Conservation (phyloP, 2,888 invertebrate genomes). For the Drosophila diplacantha region DNA sequence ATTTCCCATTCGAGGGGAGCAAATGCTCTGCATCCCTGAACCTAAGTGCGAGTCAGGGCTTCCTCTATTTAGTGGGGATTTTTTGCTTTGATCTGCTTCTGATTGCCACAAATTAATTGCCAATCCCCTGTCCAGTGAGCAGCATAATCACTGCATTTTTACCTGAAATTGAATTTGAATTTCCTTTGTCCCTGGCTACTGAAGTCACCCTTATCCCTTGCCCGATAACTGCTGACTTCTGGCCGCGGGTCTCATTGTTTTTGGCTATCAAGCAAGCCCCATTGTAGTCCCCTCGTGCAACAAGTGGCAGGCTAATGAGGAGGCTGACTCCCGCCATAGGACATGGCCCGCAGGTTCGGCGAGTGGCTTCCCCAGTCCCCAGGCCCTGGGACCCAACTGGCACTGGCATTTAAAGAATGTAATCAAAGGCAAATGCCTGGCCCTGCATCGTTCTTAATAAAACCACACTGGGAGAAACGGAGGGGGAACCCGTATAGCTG, state of each 20-base stretch:
- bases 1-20: not conserved
- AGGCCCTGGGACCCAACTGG: not conserved
- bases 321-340: not conserved
- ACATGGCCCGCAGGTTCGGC: not conserved
- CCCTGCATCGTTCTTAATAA: not conserved
- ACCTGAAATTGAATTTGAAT: not conserved
- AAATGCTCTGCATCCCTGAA: not conserved
- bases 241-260: constrained; percentile 19
- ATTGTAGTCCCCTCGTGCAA: constrained; percentile 33
- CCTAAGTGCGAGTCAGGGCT: not conserved
- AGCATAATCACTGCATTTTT: constrained; percentile 7
- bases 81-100: no score
- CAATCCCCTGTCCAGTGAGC: not conserved
- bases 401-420: constrained; percentile 18
- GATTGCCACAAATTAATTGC: not conserved
- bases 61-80: not conserved
- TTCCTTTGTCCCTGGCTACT: not conserved
- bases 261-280: constrained; percentile 24
- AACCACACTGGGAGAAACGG: not conserved
- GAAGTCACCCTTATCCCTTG: not conserved
- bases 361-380: not conserved
- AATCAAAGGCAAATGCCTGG: constrained; percentile 13
- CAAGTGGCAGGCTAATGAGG: constrained; percentile 50
- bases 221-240: not conserved
- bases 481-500: not conserved